phyloP scores from a whole-genome alignment of 1,140 invertebrate species.

The Hycleus phaleratus region DNA sequence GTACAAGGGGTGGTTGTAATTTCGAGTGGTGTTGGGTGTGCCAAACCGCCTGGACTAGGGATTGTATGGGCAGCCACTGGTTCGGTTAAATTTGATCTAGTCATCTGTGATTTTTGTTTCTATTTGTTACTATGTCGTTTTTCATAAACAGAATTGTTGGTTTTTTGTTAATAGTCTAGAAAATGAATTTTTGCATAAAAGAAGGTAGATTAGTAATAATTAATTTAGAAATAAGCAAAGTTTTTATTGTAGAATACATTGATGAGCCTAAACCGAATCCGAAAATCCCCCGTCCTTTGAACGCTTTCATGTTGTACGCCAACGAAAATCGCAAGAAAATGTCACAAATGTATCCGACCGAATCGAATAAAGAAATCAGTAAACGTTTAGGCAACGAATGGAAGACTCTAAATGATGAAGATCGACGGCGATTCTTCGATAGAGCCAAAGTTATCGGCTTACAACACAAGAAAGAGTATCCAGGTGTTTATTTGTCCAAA shows the following conservation, averaged over 20 bases:
- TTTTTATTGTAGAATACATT: background rate
- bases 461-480: constrained; percentile 58
- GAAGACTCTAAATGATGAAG: constrained; percentile 46
- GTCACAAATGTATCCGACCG: constrained; percentile 47
- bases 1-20: constrained; percentile 62
- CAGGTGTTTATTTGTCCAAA: constrained; percentile 20
- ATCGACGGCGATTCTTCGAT: constrained; percentile 51
- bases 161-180: background rate
- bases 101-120: background rate
- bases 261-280: background rate
- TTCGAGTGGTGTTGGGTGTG: constrained; percentile 89
- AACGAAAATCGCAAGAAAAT: constrained; percentile 53
- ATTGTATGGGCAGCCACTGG: constrained; percentile 85
- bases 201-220: background rate
- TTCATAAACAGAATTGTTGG: background rate
- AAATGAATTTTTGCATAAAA: constrained; percentile 14
- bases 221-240: background rate
- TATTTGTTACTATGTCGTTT: background rate
- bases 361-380: constrained; percentile 58
- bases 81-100: constrained; percentile 57
- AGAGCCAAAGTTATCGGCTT: constrained; percentile 50
- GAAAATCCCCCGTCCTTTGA: constrained; percentile 54
- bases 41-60: constrained; percentile 73
- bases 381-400: constrained; percentile 50
- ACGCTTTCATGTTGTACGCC: constrained; percentile 61